A percentile compares a stretch with the other conserved stretches of the same genome.
Conservation (phyloP, 2,888 invertebrate genomes). For the Theristus sp. region DNA sequence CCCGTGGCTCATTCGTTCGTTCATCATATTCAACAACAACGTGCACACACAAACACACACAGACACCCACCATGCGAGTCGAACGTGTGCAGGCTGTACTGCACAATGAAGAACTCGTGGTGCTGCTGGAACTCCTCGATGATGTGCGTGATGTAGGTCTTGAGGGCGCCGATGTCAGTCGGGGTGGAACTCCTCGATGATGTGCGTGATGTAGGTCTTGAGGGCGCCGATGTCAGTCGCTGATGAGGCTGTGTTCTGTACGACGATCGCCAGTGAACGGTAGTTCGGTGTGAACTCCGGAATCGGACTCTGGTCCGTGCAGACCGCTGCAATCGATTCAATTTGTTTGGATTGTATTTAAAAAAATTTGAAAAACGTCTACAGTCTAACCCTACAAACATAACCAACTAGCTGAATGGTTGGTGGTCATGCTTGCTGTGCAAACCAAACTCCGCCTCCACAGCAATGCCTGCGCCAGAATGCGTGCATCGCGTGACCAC, state of each 20-base stretch:
- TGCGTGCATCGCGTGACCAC: too few relatives aligned
- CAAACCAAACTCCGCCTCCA: too few relatives aligned
- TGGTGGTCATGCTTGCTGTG: too few relatives aligned
- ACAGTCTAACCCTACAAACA: too few relatives aligned
- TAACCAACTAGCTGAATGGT: too few relatives aligned
- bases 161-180: not conserved
- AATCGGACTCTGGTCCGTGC: not conserved
- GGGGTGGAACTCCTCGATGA: not conserved
- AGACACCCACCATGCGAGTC: not conserved
- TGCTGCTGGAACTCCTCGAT: not conserved
- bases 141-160: not conserved
- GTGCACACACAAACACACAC: too few relatives aligned
- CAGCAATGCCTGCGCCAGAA: too few relatives aligned
- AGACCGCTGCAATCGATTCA: not conserved
- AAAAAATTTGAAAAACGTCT: too few relatives aligned
- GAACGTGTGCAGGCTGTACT: not conserved
- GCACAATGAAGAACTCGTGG: not conserved
- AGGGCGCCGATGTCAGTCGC: not conserved
- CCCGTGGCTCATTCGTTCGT: too few relatives aligned
- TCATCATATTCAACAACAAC: too few relatives aligned
- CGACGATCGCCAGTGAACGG: not conserved
- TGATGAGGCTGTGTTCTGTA: not conserved
- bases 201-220: not conserved
- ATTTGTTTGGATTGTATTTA: too few relatives aligned
- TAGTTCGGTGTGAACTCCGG: not conserved